phyloP scores from a whole-genome alignment of 2,888 invertebrate species.

The Himalopsyche anomala region DNA sequence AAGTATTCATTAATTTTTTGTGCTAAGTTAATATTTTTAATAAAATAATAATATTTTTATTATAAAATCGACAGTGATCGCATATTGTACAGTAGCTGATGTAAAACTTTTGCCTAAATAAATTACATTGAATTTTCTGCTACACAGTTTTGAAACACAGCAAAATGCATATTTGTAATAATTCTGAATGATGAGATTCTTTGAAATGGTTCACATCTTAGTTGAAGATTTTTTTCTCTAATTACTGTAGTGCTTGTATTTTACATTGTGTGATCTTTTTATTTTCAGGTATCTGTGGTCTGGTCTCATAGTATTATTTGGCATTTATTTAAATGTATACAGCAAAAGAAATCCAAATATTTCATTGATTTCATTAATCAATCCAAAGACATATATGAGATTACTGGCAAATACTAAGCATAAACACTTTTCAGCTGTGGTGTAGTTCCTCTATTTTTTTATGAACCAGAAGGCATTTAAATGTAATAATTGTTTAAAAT shows the following conservation, averaged over 20 bases:
- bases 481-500: neutral
- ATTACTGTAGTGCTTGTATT: conserved; percentile 29
- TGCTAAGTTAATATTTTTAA: no score
- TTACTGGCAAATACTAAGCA: conserved; percentile 50
- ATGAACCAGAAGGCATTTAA: conserved; percentile 3
- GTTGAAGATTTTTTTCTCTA: neutral
- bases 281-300: conserved; percentile 91
- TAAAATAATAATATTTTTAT: no score
- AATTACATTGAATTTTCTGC: no score
- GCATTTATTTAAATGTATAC: conserved; percentile 95
- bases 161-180: no score
- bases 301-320: conserved; percentile 89
- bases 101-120: no score
- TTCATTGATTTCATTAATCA: conserved; percentile 68
- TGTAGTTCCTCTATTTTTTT: conserved; percentile 47
- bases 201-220: no score
- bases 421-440: conserved; percentile 63
- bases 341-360: conserved; percentile 82
- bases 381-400: conserved; percentile 67
- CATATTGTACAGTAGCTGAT: no score
- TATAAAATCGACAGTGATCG: no score
- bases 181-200: no score
- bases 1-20: no score
- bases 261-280: conserved; percentile 54
- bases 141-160: no score